phyloP scores from a whole-genome alignment of 2,888 invertebrate species.

The Aromia moschata region DNA sequence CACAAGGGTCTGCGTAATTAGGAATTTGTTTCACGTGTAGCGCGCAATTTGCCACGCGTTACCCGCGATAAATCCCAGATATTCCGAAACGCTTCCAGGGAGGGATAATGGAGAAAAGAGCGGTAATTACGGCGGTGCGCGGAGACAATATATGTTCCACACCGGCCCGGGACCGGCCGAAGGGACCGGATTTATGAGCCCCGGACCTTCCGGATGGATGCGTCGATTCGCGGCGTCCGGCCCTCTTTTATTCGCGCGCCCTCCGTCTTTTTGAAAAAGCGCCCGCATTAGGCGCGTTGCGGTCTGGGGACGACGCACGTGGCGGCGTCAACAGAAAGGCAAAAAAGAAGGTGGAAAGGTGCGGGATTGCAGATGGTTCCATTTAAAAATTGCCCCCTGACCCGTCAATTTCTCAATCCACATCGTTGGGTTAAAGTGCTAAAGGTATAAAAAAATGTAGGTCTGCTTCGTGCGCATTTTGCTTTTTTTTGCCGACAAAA shows the following conservation, averaged over 20 bases:
- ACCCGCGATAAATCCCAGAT: slow-evolving; percentile 38
- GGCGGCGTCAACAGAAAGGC: background rate
- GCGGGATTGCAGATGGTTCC: background rate
- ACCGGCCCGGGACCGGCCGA: background rate
- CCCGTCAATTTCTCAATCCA: too few species aligned
- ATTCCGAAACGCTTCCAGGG: slow-evolving; percentile 36
- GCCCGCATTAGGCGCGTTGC: background rate
- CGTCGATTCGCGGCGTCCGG: background rate
- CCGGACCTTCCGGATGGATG: background rate
- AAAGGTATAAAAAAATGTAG: too few species aligned
- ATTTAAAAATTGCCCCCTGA: too few species aligned
- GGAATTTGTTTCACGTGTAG: slow-evolving; percentile 26
- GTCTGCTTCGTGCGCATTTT: too few species aligned
- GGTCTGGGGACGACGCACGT: background rate
- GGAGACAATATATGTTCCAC: slow-evolving; percentile 32
- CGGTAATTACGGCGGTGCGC: slow-evolving; percentile 35
- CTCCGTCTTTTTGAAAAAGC: background rate
- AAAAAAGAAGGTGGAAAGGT: background rate
- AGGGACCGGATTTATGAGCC: background rate
- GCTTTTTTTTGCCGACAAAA: too few species aligned
- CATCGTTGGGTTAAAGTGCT: too few species aligned
- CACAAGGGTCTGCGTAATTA: too few species aligned
- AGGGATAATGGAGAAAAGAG: slow-evolving; percentile 36
- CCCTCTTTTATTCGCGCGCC: background rate
- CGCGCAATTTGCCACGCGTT: slow-evolving; percentile 32